Evolutionary conservation across 2,888 invertebrate genomes (phyloP).

Genomic region (Prionchulus punctatus): DNA sequence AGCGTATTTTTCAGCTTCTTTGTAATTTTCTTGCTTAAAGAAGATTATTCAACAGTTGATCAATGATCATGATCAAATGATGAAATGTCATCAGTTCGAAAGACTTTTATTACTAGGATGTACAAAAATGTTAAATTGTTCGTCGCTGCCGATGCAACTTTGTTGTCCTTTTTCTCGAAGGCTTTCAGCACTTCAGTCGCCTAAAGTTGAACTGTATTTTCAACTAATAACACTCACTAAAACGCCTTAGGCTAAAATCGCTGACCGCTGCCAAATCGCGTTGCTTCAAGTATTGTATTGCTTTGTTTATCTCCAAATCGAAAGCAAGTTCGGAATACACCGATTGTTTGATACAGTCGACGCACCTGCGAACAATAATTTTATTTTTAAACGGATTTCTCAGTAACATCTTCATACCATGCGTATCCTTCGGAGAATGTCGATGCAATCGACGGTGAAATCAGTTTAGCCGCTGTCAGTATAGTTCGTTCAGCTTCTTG

Average conservation of each 20-base stretch:
- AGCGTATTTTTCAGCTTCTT: slow-evolving; percentile 58
- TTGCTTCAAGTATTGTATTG: slow-evolving; percentile 63
- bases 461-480: slow-evolving; percentile 68
- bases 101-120: slow-evolving; percentile 46
- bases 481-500: slow-evolving; percentile 63
- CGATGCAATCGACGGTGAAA: slow-evolving; percentile 61
- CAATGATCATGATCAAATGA: no score
- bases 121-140: slow-evolving; percentile 71
- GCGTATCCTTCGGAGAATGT: slow-evolving; percentile 41
- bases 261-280: slow-evolving; percentile 49
- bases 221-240: background rate
- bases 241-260: background rate
- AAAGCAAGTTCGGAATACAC: slow-evolving; percentile 61
- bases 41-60: background rate
- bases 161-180: slow-evolving; percentile 61
- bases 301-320: slow-evolving; percentile 77
- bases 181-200: slow-evolving; percentile 67
- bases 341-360: slow-evolving; percentile 76
- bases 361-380: slow-evolving; percentile 55
- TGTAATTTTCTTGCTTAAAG: slow-evolving; percentile 55
- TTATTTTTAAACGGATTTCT: slow-evolving; percentile 4
- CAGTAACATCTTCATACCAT: slow-evolving; percentile 41
- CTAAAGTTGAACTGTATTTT: slow-evolving; percentile 37
- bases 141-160: slow-evolving; percentile 64
- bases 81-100: background rate